Evolutionary conservation across 2,888 invertebrate species (phyloP), one percentile per base, ranked within the genome.

Genomic region (Lottia scabra): DNA sequence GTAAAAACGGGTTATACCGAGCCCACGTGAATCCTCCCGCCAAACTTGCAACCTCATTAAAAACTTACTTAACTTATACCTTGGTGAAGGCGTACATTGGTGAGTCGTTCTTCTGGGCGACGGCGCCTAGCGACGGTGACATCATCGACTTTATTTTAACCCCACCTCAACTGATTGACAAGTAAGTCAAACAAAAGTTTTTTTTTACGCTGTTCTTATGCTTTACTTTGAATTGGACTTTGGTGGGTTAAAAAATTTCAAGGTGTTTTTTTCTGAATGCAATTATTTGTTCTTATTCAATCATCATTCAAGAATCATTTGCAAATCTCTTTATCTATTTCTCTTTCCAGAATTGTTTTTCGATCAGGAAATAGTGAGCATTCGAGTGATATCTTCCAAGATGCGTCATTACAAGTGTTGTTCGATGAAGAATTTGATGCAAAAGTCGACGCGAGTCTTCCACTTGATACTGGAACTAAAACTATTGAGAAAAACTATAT

Each of bases 101-200:
- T 0, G 93, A 94, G 78, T 93, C 94, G 0, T 97, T 94, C 87
- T 98, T 97, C 90, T 98, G 97, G 98, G 97, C 96, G 0, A 90
- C 95, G 13, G 91, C 94, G 62, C 98, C 98, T 0, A 94, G 94
- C 83, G 93, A 93, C 13, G 96, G 95, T 2, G 96, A 97, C 88
- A 91, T 93, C 71, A 91, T 97, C 26, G 92, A 93, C 79, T 94
- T 98, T 87, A 93, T 93, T 88, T 97, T 97, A 88, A 90, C 92
- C 66, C 92, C 93, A 69, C 95, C 97, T 27, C 91, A 93, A 76
- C 84, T 89, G 80, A 89, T 96, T 75, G 93, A 93, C 86, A 93
- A 92, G 95, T 95, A 89, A 89, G 89, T 83, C 43, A 4, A 12
- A 44, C 2, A 23, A 43, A 19, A 12, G 30, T 46, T 23, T 46